Evolutionary conservation across 2,888 invertebrate genomes (phyloP).

Genomic region (Noctua pronuba): DNA sequence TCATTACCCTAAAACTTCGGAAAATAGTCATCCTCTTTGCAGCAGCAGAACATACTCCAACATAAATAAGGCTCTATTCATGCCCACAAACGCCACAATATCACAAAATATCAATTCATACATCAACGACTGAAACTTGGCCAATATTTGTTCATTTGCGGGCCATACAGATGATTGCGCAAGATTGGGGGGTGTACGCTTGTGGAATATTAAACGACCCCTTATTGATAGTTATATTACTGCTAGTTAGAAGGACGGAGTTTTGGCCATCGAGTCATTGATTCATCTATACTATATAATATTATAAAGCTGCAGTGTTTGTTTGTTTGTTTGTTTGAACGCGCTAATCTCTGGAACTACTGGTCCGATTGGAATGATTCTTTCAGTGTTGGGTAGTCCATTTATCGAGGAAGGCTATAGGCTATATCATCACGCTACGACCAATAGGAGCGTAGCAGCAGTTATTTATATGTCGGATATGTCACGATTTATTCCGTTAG

Average conservation of each 20-base stretch:
- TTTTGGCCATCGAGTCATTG: slow-evolving; percentile 20
- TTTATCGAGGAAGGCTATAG: too few species aligned
- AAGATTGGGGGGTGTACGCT: slow-evolving; percentile 43
- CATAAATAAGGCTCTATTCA: neutral
- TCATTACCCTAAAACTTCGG: accelerated
- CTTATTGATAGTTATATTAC: slow-evolving; percentile 42
- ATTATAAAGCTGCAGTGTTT: too few species aligned
- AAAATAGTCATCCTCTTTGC: neutral
- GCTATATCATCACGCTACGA: too few species aligned
- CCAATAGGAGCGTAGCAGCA: too few species aligned
- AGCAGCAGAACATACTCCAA: neutral
- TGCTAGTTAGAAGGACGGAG: slow-evolving; percentile 9
- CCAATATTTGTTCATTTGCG: slow-evolving; percentile 68
- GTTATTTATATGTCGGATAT: too few species aligned
- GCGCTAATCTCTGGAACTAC: too few species aligned
- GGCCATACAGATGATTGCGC: slow-evolving; percentile 54
- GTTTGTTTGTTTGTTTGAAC: too few species aligned
- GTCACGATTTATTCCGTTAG: too few species aligned
- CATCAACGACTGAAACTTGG: slow-evolving; percentile 42
- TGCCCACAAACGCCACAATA: neutral
- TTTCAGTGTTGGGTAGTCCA: too few species aligned
- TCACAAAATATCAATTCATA: slow-evolving; percentile 39
- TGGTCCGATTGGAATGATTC: too few species aligned
- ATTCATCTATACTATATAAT: too few species aligned
- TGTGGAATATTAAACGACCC: slow-evolving; percentile 57